phyloP scores from a whole-genome alignment of 2,113 vertebrate genomes.

The Toxotes jaculatrix region DNA sequence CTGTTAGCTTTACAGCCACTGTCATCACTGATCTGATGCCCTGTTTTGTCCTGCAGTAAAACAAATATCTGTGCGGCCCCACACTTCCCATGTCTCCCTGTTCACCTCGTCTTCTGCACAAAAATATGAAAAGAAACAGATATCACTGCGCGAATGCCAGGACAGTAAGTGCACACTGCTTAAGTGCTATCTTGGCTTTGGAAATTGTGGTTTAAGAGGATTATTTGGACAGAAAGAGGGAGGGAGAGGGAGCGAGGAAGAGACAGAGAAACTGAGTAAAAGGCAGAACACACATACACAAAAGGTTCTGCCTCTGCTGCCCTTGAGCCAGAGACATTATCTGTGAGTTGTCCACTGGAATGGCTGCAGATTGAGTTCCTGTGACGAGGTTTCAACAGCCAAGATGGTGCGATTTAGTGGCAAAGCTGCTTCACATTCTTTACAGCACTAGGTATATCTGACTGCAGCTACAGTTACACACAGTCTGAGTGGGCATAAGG shows the following conservation, averaged over 20 bases:
- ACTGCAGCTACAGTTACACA: slow-evolving; percentile 45
- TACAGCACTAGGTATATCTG: slow-evolving; percentile 2
- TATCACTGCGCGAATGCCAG: slow-evolving; percentile 64
- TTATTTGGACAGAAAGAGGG: slow-evolving; percentile 67
- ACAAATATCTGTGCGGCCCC: slow-evolving; percentile 14
- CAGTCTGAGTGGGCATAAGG: slow-evolving; percentile 27
- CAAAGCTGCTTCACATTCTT: slow-evolving; percentile 11
- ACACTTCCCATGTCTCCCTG: slow-evolving; percentile 40
- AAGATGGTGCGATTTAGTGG: slow-evolving; percentile 3
- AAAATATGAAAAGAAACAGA: slow-evolving; percentile 82
- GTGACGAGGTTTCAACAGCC: slow-evolving; percentile 19
- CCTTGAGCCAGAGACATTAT: slow-evolving; percentile 54
- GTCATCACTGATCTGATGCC: slow-evolving; percentile 21
- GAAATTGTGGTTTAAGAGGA: slow-evolving; percentile 74
- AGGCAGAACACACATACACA: slow-evolving; percentile 27
- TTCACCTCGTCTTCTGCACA: slow-evolving; percentile 29
- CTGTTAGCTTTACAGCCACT: slow-evolving; percentile 3
- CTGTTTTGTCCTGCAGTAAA: background rate
- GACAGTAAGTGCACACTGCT: slow-evolving; percentile 73
- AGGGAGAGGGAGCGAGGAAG: slow-evolving; percentile 5
- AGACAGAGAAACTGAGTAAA: slow-evolving; percentile 18
- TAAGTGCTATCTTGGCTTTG: slow-evolving; percentile 83
- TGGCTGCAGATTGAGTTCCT: slow-evolving; percentile 8
- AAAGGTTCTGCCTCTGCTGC: slow-evolving; percentile 38
- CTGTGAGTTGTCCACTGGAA: slow-evolving; percentile 35